A percentile compares a stretch with the other conserved stretches of the same genome.
These are phyloP conservation scores for Ophion obscuratus DNA, from an alignment of 2,888 invertebrate genomes.

Conservation along the genomic window DNA sequence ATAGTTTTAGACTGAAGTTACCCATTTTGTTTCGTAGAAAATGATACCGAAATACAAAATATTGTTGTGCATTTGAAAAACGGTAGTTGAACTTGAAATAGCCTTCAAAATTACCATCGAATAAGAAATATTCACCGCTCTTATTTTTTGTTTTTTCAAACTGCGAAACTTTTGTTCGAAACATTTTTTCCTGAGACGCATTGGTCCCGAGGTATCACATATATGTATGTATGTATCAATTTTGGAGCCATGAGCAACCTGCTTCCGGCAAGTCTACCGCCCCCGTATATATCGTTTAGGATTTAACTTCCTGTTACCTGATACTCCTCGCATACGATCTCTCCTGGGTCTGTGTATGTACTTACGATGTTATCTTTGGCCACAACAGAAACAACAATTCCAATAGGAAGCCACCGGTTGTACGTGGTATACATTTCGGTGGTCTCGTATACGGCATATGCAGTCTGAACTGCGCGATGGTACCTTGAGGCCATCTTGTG, in stretches of 20 bases:
- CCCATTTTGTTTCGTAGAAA: too few relatives aligned
- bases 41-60: too few relatives aligned
- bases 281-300: background rate
- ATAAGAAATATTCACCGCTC: too few relatives aligned
- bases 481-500: background rate
- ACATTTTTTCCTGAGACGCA: background rate
- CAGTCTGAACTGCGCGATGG: background rate
- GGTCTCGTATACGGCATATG: background rate
- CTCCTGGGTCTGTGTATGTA: slow-evolving; percentile 13
- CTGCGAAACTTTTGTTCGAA: too few relatives aligned
- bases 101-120: too few relatives aligned
- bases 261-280: slow-evolving; percentile 41
- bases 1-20: too few relatives aligned
- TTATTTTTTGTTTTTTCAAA: too few relatives aligned
- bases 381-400: slow-evolving; percentile 56
- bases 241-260: slow-evolving; percentile 25
- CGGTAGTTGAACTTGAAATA: too few relatives aligned
- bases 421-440: background rate
- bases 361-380: slow-evolving; percentile 20
- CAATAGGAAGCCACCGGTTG: slow-evolving; percentile 42
- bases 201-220: background rate
- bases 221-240: slow-evolving; percentile 1
- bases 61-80: too few relatives aligned
- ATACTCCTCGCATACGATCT: slow-evolving; percentile 36
- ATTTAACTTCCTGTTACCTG: slow-evolving; percentile 40